These are phyloP conservation scores for Parazoanthus swiftii DNA, from an alignment of 92 coral and sea anemone species.

Conservation along the genomic window DNA sequence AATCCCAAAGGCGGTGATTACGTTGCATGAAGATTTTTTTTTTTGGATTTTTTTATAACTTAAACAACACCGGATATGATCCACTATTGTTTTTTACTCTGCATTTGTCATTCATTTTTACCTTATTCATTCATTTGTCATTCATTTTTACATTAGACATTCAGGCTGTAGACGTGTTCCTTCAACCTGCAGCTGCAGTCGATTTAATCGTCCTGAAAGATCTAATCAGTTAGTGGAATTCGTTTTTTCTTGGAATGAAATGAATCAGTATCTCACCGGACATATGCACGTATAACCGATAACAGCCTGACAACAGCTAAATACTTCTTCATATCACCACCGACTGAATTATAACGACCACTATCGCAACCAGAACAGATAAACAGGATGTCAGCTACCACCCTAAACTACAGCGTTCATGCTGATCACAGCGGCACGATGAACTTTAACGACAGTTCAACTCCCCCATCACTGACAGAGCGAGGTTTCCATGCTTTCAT, in stretches of 20 bases:
- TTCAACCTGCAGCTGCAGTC: neutral
- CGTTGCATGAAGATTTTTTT: neutral
- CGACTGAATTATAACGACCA: too few relatives aligned
- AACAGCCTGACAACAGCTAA: neutral
- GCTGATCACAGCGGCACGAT: neutral
- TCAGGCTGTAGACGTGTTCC: neutral
- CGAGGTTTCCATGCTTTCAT: slow-evolving; percentile 39
- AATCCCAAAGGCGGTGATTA: neutral
- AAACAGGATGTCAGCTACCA: neutral
- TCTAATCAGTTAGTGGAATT: neutral
- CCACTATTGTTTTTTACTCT: neutral
- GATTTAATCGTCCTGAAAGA: neutral
- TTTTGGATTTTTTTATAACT: too few relatives aligned
- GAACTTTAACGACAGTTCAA: neutral
- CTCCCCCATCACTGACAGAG: neutral
- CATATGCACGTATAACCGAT: too few relatives aligned
- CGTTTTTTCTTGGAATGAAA: neutral
- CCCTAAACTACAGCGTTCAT: neutral
- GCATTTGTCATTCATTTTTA: neutral
- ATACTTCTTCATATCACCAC: neutral
- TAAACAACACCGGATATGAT: neutral
- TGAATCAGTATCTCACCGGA: neutral
- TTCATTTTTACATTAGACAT: neutral
- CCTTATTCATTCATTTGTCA: neutral
- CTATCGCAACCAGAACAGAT: too few relatives aligned